phyloP scores from a whole-genome alignment of 2,888 invertebrate genomes.

The Herminia tarsipennalis region DNA sequence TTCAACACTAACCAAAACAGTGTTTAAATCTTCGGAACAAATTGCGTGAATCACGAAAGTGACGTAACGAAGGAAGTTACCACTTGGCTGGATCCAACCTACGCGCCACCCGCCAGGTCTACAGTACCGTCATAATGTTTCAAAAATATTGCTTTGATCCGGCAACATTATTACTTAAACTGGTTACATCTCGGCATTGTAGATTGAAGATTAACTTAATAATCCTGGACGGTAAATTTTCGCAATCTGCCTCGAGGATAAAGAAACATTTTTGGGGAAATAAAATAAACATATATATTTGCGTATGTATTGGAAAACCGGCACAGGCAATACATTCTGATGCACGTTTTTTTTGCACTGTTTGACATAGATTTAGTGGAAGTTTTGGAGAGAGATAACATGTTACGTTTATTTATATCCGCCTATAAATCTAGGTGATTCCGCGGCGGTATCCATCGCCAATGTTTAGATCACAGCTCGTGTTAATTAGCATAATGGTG shows the following conservation, averaged over 20 bases:
- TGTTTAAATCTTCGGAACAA: conserved; percentile 60
- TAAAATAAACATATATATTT: conserved; percentile 18
- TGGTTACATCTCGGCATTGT: conserved; percentile 53
- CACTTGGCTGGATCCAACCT: conserved; percentile 72
- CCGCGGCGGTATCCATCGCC: conserved; percentile 29
- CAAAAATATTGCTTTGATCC: conserved; percentile 64
- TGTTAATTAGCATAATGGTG: conserved; percentile 71
- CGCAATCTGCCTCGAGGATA: conserved; percentile 35
- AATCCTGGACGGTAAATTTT: conserved; percentile 50
- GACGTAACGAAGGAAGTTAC: conserved; percentile 81
- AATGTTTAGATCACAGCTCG: conserved; percentile 52
- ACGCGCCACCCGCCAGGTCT: conserved; percentile 67
- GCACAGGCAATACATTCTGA: conserved; percentile 13
- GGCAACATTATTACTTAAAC: conserved; percentile 55
- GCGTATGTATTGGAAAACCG: conserved; percentile 1
- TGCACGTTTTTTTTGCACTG: background rate
- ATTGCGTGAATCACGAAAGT: conserved; percentile 74
- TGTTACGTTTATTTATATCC: conserved; percentile 21
- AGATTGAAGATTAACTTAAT: conserved; percentile 55
- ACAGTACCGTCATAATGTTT: conserved; percentile 55
- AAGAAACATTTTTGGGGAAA: conserved; percentile 24
- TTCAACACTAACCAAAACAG: conserved; percentile 56
- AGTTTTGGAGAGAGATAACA: conserved; percentile 7
- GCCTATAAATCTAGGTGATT: conserved; percentile 27
- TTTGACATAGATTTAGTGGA: conserved; percentile 7